Percentiles rank a stretch among this genome's conserved stretches.
These are phyloP conservation scores for Cyanocitta stelleri DNA, from an alignment of 2,113 vertebrate species.

Conservation along the genomic window DNA sequence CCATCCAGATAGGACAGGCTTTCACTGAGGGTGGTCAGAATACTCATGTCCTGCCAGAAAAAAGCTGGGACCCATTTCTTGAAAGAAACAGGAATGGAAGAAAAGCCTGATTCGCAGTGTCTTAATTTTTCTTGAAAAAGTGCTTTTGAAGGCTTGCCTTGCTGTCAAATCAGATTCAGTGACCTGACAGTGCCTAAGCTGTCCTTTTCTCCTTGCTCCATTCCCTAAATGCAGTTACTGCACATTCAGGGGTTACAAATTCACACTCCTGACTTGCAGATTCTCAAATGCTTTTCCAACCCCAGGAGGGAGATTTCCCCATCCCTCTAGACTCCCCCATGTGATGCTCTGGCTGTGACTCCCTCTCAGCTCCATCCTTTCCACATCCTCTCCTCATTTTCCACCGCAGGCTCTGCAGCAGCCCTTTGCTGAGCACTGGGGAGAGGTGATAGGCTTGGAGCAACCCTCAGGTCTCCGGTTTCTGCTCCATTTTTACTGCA, in stretches of 20 bases:
- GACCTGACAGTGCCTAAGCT: neutral
- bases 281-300: neutral
- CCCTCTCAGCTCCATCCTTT: neutral
- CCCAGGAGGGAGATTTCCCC: neutral
- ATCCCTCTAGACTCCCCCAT: neutral
- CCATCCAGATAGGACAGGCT: neutral
- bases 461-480: neutral
- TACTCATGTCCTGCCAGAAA: slow-evolving; percentile 19
- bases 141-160: neutral
- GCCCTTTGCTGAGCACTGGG: neutral
- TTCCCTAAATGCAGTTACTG: neutral
- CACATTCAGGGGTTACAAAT: neutral
- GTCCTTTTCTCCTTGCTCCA: neutral
- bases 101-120: neutral
- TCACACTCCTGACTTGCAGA: neutral
- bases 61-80: neutral
- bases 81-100: neutral
- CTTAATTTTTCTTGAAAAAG: neutral
- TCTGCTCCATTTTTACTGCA: neutral
- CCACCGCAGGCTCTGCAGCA: neutral
- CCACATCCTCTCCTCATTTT: neutral
- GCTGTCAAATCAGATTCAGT: neutral
- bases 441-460: neutral
- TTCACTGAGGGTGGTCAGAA: slow-evolving; percentile 9
- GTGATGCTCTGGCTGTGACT: neutral